phyloP scores from a whole-genome alignment of 2,797 vertebrate species.

The Poecile montanus region DNA sequence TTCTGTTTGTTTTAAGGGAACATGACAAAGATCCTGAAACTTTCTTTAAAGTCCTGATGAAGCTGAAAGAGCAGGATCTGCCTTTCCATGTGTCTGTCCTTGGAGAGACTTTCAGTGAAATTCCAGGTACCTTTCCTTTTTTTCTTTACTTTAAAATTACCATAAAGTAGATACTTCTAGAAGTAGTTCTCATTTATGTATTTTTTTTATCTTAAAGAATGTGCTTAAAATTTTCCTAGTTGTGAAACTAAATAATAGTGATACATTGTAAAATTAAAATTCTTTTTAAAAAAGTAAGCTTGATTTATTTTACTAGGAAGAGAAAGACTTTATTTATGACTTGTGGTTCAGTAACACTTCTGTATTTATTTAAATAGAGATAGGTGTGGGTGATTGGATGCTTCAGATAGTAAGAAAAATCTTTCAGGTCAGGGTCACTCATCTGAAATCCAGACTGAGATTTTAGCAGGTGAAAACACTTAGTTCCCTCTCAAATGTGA shows the following conservation, averaged over 20 bases:
- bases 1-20: constrained; percentile 94
- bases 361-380: constrained; percentile 54
- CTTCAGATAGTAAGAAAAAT: constrained; percentile 42
- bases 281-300: not conserved
- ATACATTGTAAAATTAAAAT: constrained; percentile 32
- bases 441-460: constrained; percentile 54
- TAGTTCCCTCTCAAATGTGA: constrained; percentile 58
- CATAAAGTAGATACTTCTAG: not conserved
- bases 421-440: constrained; percentile 19
- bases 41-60: constrained; percentile 90
- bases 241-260: constrained; percentile 11
- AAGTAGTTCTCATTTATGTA: not conserved
- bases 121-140: constrained; percentile 88
- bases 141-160: constrained; percentile 18
- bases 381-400: constrained; percentile 35
- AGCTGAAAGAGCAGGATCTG: constrained; percentile 81
- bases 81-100: constrained; percentile 88
- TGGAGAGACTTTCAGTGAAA: constrained; percentile 87
- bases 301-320: constrained; percentile 55
- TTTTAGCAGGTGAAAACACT: constrained; percentile 66
- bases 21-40: constrained; percentile 95
- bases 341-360: constrained; percentile 36
- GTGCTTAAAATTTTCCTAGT: not conserved
- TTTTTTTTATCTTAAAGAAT: constrained; percentile 43
- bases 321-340: constrained; percentile 52